Evolutionary conservation across 2,888 invertebrate genomes (phyloP), one percentile per base, ranked within the genome.

Genomic region (Drosophila kanekoi): DNA sequence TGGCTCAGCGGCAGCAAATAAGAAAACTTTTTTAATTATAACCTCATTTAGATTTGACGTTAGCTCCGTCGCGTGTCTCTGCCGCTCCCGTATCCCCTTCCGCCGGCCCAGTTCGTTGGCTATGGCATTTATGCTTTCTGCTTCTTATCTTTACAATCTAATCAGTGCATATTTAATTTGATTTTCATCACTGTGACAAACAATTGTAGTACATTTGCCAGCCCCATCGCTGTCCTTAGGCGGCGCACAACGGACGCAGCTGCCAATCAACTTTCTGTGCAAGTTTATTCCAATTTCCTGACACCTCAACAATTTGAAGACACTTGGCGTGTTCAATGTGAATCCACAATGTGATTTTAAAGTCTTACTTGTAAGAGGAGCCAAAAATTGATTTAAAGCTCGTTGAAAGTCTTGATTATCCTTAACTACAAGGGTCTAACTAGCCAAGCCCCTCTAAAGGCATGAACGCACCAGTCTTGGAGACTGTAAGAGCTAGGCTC

Each of bases 21-120:
- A 87, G 89, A 89, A 89, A 89, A 89, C 84, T 89, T 89, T 89
- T 89, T 89, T 89, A 89, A 89, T 89, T 89, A 89, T 90, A 89
- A 90, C 89, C 90, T 90, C 90, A 89, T 89, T 89, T 90, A 89
- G 88, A 90, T 89, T 90, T 90, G 89, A 88, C 84, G 86, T 81
- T 82, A 79, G 79, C 87, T 76, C 66, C 68, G 51, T 80, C 78
- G 85, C 85, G 58, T 68, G 72, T 71, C 20, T 14, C 20, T 35
- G 3, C 23, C 16, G n/a, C 4, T 33, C n/a, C 33, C 51, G 49
- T 59, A 51, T 33, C n/a, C 23, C 38, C 49, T 18, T 9, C 48
- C 9, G 18, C 13, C n/a, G 23, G 28, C 38, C 57, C 49, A 57
- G 44, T 67, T 68, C 47, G 49, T 72, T 58, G 66, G 65, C 66